Base-by-base conservation (phyloP, 2,888 invertebrate genomes). In the Caenorhabditis sinica region DNA sequence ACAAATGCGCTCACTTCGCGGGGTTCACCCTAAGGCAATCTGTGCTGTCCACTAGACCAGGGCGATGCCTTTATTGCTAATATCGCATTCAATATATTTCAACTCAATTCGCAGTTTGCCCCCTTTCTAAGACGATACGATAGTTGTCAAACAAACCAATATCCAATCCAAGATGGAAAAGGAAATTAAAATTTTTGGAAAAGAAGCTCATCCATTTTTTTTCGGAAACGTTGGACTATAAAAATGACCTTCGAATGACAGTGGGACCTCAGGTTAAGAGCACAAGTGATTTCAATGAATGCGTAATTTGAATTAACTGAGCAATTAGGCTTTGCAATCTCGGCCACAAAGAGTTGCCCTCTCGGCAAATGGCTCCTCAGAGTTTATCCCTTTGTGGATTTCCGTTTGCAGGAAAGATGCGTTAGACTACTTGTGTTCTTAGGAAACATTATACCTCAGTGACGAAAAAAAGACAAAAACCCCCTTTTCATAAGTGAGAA, bases 21-120 rank as follows among this genome's bases (percentile, higher is more conserved):
- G 68, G 75, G 69, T 82, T 82, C 82, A 76, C 76, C 82, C 82
- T 82, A 51, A 82, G 82, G 82, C 82, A 82, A 82, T 82, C 75
- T 82, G 74, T 76, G 71, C 51, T 75, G 76, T 63, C 82, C 82
- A 82, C 82, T 82, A 82, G 71, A 77, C 83, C 77, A 71, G 73
- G 11, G 20, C 72, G 74, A 82, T 77, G 65, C 85, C 84, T 82
- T 85, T 82, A 86, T 86, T 86, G 84, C 86, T 86, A 86, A 86
- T 86, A 86, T 86, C 85, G 86, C 84, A 86, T 86, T 84, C 84
- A 86, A 86, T 86, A 86, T 82, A 86, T 80, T 84, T 82, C 75
- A 80, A 75, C 82, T 76, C 53, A 74, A 69, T 77, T 61, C 69
- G 30, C 61, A 68, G 53, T 60, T 69, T 60, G 61, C 68, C 23